These are phyloP conservation scores for Ptychochromis oligacanthus DNA, from an alignment of 2,113 vertebrate species.

Conservation along the genomic window DNA sequence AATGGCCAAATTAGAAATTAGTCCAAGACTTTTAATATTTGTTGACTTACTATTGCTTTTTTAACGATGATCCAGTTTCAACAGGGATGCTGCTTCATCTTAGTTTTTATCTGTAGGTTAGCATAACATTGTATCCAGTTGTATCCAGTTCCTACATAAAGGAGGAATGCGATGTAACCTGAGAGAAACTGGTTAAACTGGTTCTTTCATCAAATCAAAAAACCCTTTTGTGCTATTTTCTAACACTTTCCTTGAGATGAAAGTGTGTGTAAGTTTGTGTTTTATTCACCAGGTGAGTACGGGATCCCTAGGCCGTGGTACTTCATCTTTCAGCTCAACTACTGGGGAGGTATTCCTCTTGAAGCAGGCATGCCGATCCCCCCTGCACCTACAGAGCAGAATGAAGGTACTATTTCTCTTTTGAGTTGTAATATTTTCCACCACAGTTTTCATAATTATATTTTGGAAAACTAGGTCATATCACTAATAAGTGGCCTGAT, in stretches of 20 bases:
- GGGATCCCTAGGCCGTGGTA: slow-evolving; percentile 91
- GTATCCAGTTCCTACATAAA: no score
- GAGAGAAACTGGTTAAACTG: not conserved
- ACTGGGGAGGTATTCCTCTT: slow-evolving; percentile 83
- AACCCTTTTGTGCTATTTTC: not conserved
- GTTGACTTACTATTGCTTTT: not conserved
- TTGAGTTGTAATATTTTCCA: not conserved
- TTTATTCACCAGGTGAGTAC: slow-evolving; percentile 82
- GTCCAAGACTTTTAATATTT: not conserved
- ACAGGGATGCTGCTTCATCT: no score
- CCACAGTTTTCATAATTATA: no score
- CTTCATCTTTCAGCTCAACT: slow-evolving; percentile 88
- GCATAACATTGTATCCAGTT: not conserved
- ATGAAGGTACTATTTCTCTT: slow-evolving; percentile 67
- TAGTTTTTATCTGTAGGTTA: no score
- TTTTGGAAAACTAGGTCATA: no score
- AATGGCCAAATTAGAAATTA: not conserved
- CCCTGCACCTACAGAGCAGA: slow-evolving; percentile 32
- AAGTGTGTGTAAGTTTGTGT: not conserved
- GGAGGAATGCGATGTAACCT: not conserved
- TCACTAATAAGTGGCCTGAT: not conserved
- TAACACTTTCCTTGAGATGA: not conserved
- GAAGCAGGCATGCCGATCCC: slow-evolving; percentile 72
- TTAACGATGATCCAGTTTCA: no score
- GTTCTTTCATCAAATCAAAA: not conserved